Evolutionary conservation across 2,797 vertebrate genomes (phyloP), one percentile per base, ranked within the genome.

Genomic region (Leuciscus waleckii): DNA sequence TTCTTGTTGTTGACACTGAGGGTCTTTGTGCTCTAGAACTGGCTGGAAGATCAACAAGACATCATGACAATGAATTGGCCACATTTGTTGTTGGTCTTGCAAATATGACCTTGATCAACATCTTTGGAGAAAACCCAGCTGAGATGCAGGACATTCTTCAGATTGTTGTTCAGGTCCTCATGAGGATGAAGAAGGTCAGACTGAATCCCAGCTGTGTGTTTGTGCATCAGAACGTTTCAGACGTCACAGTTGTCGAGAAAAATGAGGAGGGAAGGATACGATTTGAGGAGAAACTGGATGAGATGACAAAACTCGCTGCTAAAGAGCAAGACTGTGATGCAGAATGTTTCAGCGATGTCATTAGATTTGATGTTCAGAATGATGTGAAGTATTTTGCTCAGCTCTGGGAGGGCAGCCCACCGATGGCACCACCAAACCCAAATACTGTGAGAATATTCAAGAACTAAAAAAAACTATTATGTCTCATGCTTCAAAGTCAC

Each of bases 231-330:
- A 65, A 65, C 1, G 2, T 65, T 0, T 65, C 13, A 65, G 26
- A 65, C 2, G 0, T 16, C 26, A 65, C 26, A 32, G 61, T 14
- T 65, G 26, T 1, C 7, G 26, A 65, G 26, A 29, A 65, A 65
- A 32, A 65, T 0, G 0, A 0, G 26, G 26, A 65, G 14, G 61
- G 26, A 63, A 29, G 61, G 5, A 65, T 26, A 32, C 61, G 14
- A 65, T 6, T 65, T 0, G 1, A 0, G 26, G 0, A 32, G 5
- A 29, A 0, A 7, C 26, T 65, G 14, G 14, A 65, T 65, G 1
- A 32, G 5, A 32, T 65, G 26, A 65, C 26, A 65, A 32, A 65
- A 16, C 61, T 65, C 0, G 2, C 61, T 32, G 61, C 61, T 7
- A 0, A 65, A 29, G 13, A 32, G 0, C 14, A 65, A 65, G 5